Evolutionary conservation across 2,113 vertebrate species (phyloP), one percentile per base, ranked within the genome.

Genomic region (Lepisosteus oculatus): DNA sequence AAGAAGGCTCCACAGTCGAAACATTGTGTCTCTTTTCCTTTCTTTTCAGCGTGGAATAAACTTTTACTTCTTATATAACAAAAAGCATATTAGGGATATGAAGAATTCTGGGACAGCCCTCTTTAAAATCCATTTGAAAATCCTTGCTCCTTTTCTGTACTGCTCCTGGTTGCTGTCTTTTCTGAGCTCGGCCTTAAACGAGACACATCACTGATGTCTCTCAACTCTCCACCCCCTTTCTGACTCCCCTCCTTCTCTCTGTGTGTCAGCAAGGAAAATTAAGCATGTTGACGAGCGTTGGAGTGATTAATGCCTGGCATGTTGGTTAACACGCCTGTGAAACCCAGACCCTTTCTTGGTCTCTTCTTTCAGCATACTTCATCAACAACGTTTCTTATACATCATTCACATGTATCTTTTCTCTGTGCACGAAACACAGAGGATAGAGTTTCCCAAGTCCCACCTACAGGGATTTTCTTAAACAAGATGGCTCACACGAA

Each of bases 401-500:
- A 85, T 81, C 75, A 77, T 86, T 87, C 78, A 81, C 85, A 81
- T 85, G 89, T 86, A 77, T 83, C 83, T 81, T 85, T 87, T 83
- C 29, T 29, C 76, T 78, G 84, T 79, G 79, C 81, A 90, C 77
- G 77, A 79, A 85, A 83, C 74, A 67, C 67, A 78, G 80, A 86
- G 78, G 51, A 76, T 87, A 80, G 68, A 55, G 79, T 83, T 90
- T 89, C 85, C 85, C 88, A 92, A 86, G 79, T 84, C 84, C 81
- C 81, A 85, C 84, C 87, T 85, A 86, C 88, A 84, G 87, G 87
- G 85, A 84, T 83, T 78, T 84, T 83, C 77, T 44, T 82, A 78
- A 84, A 78, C 72, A 81, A 86, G 85, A 83, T 78, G 79, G 77
- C 83, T 82, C 82, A 85, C 70, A 57, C 3, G 72, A 73, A 87